Evolutionary conservation across 2,113 vertebrate species (phyloP).

Genomic region (Zeus faber): DNA sequence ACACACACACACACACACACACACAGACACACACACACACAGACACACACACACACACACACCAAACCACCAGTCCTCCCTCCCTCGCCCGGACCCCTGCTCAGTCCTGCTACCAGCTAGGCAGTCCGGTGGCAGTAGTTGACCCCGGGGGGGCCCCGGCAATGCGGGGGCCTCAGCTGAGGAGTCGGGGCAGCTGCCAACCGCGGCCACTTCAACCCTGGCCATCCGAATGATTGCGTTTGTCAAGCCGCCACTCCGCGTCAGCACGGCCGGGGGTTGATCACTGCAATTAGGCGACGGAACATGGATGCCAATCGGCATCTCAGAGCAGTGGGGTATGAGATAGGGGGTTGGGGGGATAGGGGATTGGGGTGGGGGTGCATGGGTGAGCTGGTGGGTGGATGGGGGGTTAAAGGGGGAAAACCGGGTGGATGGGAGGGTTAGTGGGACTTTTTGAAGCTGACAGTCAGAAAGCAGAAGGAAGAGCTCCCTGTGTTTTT

Average conservation of each 20-base stretch:
- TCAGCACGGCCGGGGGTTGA: slow-evolving; percentile 64
- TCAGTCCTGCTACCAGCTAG: slow-evolving; percentile 42
- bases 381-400: not conserved
- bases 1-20: too few relatives aligned
- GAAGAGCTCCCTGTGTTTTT: slow-evolving; percentile 3
- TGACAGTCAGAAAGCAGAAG: slow-evolving; percentile 28
- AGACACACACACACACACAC: slow-evolving; percentile 8
- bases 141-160: slow-evolving; percentile 55
- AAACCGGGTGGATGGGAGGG: not conserved
- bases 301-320: slow-evolving; percentile 35
- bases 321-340: not conserved
- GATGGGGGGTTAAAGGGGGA: not conserved
- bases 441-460: slow-evolving; percentile 1
- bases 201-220: slow-evolving; percentile 69
- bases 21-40: slow-evolving; percentile 8
- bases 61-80: slow-evolving; percentile 23
- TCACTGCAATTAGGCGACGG: slow-evolving; percentile 71
- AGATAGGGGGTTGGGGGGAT: not conserved
- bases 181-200: slow-evolving; percentile 78
- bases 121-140: slow-evolving; percentile 34
- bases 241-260: slow-evolving; percentile 80
- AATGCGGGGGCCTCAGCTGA: slow-evolving; percentile 69
- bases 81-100: slow-evolving; percentile 13
- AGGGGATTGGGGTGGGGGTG: slow-evolving; percentile 6
- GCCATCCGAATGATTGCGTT: slow-evolving; percentile 76